Evolutionary conservation across 2,888 invertebrate genomes (phyloP).

Genomic region (Germaria angustata): DNA sequence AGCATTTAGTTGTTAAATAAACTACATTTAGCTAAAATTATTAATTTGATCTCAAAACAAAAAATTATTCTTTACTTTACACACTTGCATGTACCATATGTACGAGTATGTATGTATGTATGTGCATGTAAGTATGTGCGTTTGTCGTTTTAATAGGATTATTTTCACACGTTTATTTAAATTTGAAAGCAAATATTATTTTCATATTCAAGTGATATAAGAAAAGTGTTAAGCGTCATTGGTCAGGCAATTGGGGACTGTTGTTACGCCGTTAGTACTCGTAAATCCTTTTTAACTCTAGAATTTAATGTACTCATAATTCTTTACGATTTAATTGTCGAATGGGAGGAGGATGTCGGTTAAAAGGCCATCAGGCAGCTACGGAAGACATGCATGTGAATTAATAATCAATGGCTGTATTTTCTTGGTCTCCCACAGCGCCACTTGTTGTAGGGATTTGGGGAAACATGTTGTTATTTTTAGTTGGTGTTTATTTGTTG

Average conservation of each 20-base stretch:
- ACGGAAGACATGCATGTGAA: neutral
- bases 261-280: neutral
- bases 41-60: slow-evolving; percentile 6
- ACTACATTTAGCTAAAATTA: slow-evolving; percentile 32
- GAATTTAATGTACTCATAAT: neutral
- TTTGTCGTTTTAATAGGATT: neutral
- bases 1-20: slow-evolving; percentile 49
- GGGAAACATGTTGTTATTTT: slow-evolving; percentile 7
- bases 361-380: neutral
- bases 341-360: neutral
- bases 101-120: neutral
- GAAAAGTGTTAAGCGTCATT: neutral
- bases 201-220: slow-evolving; percentile 2
- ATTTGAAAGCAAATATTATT: slow-evolving; percentile 44
- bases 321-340: neutral
- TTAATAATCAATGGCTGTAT: neutral
- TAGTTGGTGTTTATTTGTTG: no score
- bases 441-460: slow-evolving; percentile 33
- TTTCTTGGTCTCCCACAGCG: slow-evolving; percentile 51
- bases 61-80: neutral
- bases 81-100: neutral
- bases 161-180: slow-evolving; percentile 57
- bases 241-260: neutral
- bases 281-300: neutral
- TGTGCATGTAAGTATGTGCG: neutral